Percentiles rank a stretch among this genome's conserved stretches.
Evolutionary conservation across 2,797 vertebrate species (phyloP).

Genomic region (Merluccius polli): DNA sequence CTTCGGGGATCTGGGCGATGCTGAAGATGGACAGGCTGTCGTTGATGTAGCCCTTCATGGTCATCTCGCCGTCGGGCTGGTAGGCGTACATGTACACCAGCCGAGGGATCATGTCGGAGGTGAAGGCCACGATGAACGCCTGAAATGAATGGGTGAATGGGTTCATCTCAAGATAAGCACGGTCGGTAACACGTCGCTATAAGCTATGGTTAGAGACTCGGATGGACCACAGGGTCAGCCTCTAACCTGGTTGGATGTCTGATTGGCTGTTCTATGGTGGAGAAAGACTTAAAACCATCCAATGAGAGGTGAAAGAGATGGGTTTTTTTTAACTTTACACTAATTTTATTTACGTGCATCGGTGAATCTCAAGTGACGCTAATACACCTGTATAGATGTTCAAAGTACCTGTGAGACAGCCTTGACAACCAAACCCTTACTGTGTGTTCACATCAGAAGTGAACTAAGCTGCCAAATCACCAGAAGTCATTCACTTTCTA

Average conservation of each 20-base stretch:
- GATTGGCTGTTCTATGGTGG: neutral
- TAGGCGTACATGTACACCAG: constrained; percentile 92
- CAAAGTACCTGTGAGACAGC: too few species aligned
- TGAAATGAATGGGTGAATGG: constrained; percentile 42
- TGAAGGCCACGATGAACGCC: constrained; percentile 98
- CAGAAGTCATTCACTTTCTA: too few species aligned
- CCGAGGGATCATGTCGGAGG: constrained; percentile 97
- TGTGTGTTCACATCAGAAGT: too few species aligned
- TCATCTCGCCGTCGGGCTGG: constrained; percentile 38
- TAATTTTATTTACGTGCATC: too few species aligned
- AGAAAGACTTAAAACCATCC: neutral
- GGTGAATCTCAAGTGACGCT: too few species aligned
- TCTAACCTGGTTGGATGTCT: neutral
- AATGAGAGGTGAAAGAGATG: neutral
- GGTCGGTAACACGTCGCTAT: neutral
- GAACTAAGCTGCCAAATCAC: too few species aligned
- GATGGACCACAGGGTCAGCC: neutral
- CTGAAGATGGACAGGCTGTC: constrained; percentile 88
- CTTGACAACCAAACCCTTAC: too few species aligned
- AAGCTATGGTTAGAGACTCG: neutral
- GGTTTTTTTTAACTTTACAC: too few species aligned
- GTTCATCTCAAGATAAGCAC: neutral
- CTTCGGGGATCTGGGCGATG: constrained; percentile 67
- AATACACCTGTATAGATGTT: too few species aligned
- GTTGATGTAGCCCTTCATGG: constrained; percentile 88